Evolutionary conservation across 2,797 vertebrate genomes (phyloP).

Genomic region (Poeciliopsis turneri): DNA sequence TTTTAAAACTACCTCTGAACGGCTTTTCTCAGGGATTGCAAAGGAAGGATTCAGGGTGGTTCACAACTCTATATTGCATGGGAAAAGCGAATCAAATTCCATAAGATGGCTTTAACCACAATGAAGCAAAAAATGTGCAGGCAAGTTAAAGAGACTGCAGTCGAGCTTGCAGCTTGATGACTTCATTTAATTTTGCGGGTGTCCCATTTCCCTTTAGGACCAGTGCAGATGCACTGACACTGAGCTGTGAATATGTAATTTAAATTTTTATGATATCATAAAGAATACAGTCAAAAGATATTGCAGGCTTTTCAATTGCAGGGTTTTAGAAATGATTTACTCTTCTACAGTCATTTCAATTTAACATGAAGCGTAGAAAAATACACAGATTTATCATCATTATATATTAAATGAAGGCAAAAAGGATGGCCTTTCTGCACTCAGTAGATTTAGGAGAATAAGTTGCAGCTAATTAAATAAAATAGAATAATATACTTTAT

Average conservation of each 20-base stretch:
- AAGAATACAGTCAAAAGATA: not conserved
- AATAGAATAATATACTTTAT: not conserved
- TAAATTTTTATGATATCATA: not conserved
- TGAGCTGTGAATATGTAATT: conserved; percentile 36
- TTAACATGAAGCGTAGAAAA: not conserved
- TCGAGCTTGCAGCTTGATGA: conserved; percentile 36
- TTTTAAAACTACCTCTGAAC: conserved; percentile 51
- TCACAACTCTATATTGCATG: not conserved
- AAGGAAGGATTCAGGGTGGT: conserved; percentile 15
- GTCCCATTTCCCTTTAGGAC: conserved; percentile 61
- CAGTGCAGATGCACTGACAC: conserved; percentile 55
- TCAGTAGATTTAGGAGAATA: not conserved
- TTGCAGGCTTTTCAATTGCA: not conserved
- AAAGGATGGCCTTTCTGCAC: not conserved
- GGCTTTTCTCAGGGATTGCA: conserved; percentile 29
- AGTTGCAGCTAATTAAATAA: not conserved
- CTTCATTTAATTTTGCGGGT: conserved; percentile 50
- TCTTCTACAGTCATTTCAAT: not conserved
- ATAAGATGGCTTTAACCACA: conserved; percentile 21
- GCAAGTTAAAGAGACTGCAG: conserved; percentile 13
- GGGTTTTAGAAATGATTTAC: not conserved
- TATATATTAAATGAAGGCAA: not conserved
- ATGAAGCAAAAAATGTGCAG: conserved; percentile 20
- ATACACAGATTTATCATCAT: not conserved
- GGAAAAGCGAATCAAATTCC: conserved; percentile 3